Percentiles rank a stretch among this genome's conserved stretches.
Evolutionary conservation across 2,113 vertebrate genomes (phyloP).

Genomic region (Haemorhous mexicanus): DNA sequence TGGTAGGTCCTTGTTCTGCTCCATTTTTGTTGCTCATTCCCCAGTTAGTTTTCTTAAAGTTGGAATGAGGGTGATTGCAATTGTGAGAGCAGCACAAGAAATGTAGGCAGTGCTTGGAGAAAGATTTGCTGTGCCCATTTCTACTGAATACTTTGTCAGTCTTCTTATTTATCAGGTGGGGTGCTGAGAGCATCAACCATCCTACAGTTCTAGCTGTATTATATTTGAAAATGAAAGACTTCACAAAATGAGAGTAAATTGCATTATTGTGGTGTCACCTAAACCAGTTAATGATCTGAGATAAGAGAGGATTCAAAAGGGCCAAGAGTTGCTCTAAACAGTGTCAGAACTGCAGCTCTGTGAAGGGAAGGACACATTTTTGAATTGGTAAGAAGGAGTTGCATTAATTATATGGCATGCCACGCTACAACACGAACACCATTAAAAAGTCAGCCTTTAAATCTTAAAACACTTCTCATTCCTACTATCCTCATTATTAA

Average conservation of each 20-base stretch:
- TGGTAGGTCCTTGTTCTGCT: not conserved
- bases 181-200: not conserved
- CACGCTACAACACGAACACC: not conserved
- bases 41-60: not conserved
- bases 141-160: not conserved
- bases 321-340: not conserved
- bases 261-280: not conserved
- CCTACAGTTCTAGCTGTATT: not conserved
- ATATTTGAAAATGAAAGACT: not conserved
- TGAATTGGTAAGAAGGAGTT: not conserved
- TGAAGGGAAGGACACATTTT: not conserved
- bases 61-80: not conserved
- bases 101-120: not conserved
- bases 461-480: slow-evolving; percentile 42
- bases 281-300: not conserved
- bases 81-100: not conserved
- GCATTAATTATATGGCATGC: not conserved
- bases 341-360: not conserved
- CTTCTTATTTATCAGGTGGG: not conserved
- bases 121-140: not conserved
- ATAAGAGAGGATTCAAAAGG: not conserved
- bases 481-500: slow-evolving; percentile 50
- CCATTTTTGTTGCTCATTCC: not conserved
- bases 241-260: not conserved
- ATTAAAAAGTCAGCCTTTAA: slow-evolving; percentile 45